These are phyloP conservation scores for Hydroisotoma schaefferi DNA, from an alignment of 2,888 invertebrate species.

Conservation along the genomic window DNA sequence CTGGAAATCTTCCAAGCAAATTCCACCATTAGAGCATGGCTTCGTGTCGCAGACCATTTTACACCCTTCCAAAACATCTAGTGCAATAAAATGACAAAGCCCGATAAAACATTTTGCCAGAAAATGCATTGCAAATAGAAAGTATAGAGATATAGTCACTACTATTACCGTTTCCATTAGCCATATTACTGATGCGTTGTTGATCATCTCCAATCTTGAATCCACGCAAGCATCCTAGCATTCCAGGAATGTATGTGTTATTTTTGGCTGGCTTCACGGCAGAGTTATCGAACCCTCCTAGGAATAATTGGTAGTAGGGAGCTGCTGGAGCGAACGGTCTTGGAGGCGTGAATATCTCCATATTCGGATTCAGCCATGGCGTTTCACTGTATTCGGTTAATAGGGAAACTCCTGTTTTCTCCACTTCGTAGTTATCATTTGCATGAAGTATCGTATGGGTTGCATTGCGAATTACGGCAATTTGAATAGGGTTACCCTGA, in stretches of 20 bases:
- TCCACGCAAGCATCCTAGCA: constrained; percentile 58
- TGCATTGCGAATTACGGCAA: constrained; percentile 73
- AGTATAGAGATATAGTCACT: too few species aligned
- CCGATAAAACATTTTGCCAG: too few species aligned
- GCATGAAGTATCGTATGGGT: constrained; percentile 75
- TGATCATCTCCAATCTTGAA: constrained; percentile 77
- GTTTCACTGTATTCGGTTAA: constrained; percentile 72
- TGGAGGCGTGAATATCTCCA: constrained; percentile 82
- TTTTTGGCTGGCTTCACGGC: constrained; percentile 62
- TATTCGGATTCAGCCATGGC: constrained; percentile 78
- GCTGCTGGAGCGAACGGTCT: constrained; percentile 84
- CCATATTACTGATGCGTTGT: constrained; percentile 53
- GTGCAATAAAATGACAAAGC: constrained; percentile 6
- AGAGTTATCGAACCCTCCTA: constrained; percentile 78
- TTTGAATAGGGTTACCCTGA: constrained; percentile 79
- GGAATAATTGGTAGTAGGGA: constrained; percentile 78
- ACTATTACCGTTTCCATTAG: constrained; percentile 33
- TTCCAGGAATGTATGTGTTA: constrained; percentile 59
- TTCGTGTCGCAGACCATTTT: constrained; percentile 83
- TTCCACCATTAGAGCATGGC: constrained; percentile 78
- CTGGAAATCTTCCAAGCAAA: constrained; percentile 83
- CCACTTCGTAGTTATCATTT: constrained; percentile 59
- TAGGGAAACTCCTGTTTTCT: neutral
- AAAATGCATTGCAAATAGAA: too few species aligned
- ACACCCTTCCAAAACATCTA: constrained; percentile 64